Base-by-base conservation (phyloP, 2,113 vertebrate genomes). In the Tachysurus vachellii region DNA sequence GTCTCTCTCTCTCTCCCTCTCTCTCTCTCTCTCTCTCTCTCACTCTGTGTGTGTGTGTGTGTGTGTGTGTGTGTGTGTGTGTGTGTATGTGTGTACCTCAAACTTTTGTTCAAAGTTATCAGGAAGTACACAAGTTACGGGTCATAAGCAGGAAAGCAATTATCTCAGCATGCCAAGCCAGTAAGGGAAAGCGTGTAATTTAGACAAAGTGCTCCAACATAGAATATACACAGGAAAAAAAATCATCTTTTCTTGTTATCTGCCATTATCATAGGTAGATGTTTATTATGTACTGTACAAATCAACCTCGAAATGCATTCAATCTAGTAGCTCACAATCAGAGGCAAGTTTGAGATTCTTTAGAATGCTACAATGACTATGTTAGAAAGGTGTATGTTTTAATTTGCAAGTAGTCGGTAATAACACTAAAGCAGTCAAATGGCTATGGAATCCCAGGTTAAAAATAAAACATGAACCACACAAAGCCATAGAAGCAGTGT, bases 101-200 rank as follows among this genome's bases (percentile, higher is more conserved):
- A 90, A 83, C 85, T 91, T 84, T 85, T 14, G 42, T 62, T 90
- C 70, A 88, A 91, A 91, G 88, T 89, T 90, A 42, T 1, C 57
- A 44, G 84, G 47, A 85, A 90, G 80, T 44, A 47, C 71, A 75
- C 85, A 85, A 83, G 61, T 56, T 57, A 86, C 9, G 62, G 80
- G 80, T 85, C 75, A 87, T 54, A 83, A 76, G 42, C 70, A 62
- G 56, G 80, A 82, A 87, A 83, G 86, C 80, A 83, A 87, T 87
- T 87, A 83, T 87, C 86, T 83, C 86, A 62, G 80, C 56, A 61
- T 83, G 86, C 56, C 68, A 82, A 83, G 62, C 57, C 86, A 82
- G 79, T 82, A 56, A 87, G n/a, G 57, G 68, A 76, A 73, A 87
- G 73, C 47, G 53, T 44, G 31, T 80, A 86, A 89, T 61, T 81